Evolutionary conservation across 2,797 vertebrate species (phyloP), one percentile per base, ranked within the genome.

Genomic region (Enteromius anoplus): DNA sequence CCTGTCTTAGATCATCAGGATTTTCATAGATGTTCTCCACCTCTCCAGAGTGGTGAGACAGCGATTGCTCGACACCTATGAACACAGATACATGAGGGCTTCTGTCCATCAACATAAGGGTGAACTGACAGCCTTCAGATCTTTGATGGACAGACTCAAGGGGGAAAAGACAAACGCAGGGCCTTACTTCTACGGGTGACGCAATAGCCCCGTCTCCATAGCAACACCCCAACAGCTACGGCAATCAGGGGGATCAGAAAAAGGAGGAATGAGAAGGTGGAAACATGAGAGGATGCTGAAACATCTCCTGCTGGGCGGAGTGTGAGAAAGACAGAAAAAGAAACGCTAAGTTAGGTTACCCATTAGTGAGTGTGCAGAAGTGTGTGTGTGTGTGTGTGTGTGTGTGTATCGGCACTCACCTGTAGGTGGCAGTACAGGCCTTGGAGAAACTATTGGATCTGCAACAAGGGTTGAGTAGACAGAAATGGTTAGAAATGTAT

Each of bases 11-110:
- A 70, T 94, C 92, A 62, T 94, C 94, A 32, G 94, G 94, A 91
- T 94, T 92, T 87, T 95, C 95, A 89, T 96, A 96, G 89, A 95
- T 91, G 92, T 96, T 96, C 85, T 94, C 94, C 55, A 85, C 85
- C 65, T 95, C 93, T 80, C 92, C 84, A 2, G 92, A 91, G 23
- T 88, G 88, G 85, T 92, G 88, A 58, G 95, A 94, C 72, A 93
- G 89, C 60, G 94, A 94, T 85, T 92, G 92, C 64, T 94, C 92
- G 70, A 94, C 88, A 91, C 91, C 94, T 95, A 87, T 53, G 85
- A 58, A 78, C 47, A 69, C 34, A 75, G 53, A 81, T 26, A 87
- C 53, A 85, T 55, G 81, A 72, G 53, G 40, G 72, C 62, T 79
- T 81, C 60, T 42, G 23, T 80, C 58, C 79, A 86, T 72, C 49